These are phyloP conservation scores for Conistra vaccinii DNA, from an alignment of 2,888 invertebrate genomes.

Conservation along the genomic window DNA sequence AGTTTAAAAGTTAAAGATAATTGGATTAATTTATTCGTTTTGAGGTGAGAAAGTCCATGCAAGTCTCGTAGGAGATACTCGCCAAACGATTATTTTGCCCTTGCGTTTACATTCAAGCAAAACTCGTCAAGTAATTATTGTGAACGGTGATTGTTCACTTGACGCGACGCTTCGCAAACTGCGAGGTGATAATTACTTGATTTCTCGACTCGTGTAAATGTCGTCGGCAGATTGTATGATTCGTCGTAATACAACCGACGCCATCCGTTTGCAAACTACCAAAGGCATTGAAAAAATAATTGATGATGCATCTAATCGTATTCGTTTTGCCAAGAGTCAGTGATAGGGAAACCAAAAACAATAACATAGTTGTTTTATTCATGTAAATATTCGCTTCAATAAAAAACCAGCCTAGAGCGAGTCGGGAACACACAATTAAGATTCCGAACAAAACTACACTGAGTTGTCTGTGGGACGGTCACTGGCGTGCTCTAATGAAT, in stretches of 20 bases:
- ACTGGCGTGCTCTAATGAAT: not conserved
- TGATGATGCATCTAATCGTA: not conserved
- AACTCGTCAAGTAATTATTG: not conserved
- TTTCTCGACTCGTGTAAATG: too few species aligned
- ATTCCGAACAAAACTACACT: not conserved
- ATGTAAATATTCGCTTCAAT: not conserved
- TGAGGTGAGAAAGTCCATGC: not conserved
- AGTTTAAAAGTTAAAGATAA: not conserved
- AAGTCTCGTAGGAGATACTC: not conserved
- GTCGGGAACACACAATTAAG: not conserved
- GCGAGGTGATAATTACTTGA: not conserved
- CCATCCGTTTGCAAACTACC: not conserved
- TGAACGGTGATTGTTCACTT: not conserved
- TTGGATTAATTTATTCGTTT: conserved; percentile 5
- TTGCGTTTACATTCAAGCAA: not conserved
- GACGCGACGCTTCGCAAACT: not conserved
- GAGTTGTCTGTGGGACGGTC: not conserved
- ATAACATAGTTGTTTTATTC: not conserved
- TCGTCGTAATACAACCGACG: not conserved
- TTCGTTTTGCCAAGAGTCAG: not conserved
- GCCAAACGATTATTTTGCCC: not conserved
- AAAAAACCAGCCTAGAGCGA: not conserved
- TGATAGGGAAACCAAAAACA: not conserved
- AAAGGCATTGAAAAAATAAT: too few species aligned
- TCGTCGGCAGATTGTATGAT: not conserved